Percentiles rank a stretch among this genome's conserved stretches.
Evolutionary conservation across 2,888 invertebrate species (phyloP).

Genomic region (Thysanoteuthis rhombus): DNA sequence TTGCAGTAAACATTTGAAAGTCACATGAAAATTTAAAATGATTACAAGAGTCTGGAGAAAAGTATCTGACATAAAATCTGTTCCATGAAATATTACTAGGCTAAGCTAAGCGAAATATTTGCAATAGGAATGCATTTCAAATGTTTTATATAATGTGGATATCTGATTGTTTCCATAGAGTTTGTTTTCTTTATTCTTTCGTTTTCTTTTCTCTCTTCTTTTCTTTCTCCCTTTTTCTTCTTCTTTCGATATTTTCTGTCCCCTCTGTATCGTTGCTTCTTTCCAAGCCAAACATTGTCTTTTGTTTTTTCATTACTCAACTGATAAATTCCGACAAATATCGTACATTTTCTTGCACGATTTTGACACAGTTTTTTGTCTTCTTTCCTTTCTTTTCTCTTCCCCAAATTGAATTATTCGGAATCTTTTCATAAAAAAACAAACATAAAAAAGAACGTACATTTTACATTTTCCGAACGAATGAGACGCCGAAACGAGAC

Average conservation of each 20-base stretch:
- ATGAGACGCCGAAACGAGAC: not conserved
- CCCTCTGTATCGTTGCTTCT: not conserved
- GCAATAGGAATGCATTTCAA: no score
- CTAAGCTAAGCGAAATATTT: no score
- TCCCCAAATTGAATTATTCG: not conserved
- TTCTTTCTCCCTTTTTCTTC: no score
- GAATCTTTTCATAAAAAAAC: not conserved
- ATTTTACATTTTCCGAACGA: not conserved
- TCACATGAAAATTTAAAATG: no score
- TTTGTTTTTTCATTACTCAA: not conserved
- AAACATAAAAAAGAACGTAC: not conserved
- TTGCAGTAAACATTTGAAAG: no score
- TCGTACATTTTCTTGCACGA: not conserved
- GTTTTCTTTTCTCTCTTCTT: not conserved
- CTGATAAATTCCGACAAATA: not conserved
- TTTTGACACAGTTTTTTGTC: not conserved
- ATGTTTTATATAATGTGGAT: no score
- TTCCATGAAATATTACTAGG: no score
- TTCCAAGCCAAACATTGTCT: not conserved
- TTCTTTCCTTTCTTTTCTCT: not conserved
- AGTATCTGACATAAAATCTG: no score
- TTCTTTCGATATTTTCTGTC: not conserved
- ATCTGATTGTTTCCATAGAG: no score
- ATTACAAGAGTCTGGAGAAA: no score
- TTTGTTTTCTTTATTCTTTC: not conserved